Percentiles rank a stretch among this genome's conserved stretches.
Evolutionary conservation across 2,888 invertebrate genomes (phyloP).

Genomic region (Pemphredon lugubris): DNA sequence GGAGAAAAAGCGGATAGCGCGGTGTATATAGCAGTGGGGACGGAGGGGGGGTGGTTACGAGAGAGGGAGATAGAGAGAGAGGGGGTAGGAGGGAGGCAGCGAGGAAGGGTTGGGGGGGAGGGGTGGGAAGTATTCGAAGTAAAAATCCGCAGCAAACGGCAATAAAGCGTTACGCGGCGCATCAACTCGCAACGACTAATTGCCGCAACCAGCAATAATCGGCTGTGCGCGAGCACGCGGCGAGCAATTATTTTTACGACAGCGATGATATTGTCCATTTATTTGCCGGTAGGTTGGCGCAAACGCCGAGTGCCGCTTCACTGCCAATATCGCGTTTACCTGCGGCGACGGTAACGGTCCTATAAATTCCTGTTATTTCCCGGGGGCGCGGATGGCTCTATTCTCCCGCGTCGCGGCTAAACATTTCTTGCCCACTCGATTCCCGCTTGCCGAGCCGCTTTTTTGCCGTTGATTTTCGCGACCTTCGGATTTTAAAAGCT

Average conservation of each 20-base stretch:
- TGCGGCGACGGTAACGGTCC: conserved; percentile 50
- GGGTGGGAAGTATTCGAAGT: conserved; percentile 18
- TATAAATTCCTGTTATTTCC: conserved; percentile 60
- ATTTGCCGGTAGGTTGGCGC: conserved; percentile 56
- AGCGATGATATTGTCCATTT: conserved; percentile 67
- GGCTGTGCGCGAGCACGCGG: conserved; percentile 44
- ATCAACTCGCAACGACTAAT: conserved; percentile 65
- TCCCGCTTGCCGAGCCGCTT: conserved; percentile 6
- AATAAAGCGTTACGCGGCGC: conserved; percentile 63
- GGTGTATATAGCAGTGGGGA: too few relatives aligned
- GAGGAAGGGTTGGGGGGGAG: conserved; percentile 1
- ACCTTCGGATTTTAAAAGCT: conserved; percentile 6
- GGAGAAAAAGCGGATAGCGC: conserved; percentile 3
- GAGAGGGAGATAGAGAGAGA: too few relatives aligned
- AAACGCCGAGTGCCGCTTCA: conserved; percentile 31
- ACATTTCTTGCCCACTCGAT: conserved; percentile 20
- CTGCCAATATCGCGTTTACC: conserved; percentile 63
- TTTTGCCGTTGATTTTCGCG: not conserved
- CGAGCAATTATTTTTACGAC: conserved; percentile 68
- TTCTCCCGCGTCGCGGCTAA: conserved; percentile 16
- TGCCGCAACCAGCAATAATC: conserved; percentile 65
- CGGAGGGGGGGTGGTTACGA: too few relatives aligned
- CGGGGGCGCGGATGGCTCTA: conserved; percentile 54
- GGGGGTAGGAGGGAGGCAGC: too few relatives aligned
- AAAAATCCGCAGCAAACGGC: conserved; percentile 63